phyloP scores from a whole-genome alignment of 2,888 invertebrate genomes.

The Idaea biselata region DNA sequence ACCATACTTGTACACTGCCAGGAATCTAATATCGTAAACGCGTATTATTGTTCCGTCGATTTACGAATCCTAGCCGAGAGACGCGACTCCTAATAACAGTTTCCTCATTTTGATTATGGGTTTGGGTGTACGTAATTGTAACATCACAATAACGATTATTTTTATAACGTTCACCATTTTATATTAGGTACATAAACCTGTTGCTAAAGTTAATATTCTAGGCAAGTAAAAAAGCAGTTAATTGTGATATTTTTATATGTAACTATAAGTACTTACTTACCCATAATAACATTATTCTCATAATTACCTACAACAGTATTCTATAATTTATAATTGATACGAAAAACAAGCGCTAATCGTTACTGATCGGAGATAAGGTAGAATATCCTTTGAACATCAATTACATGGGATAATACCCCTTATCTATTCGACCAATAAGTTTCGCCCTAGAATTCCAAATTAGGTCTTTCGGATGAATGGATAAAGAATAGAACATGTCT shows the following conservation, averaged over 20 bases:
- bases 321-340: too few relatives aligned
- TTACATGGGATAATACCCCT: too few relatives aligned
- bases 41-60: slow-evolving; percentile 9
- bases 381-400: too few relatives aligned
- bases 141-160: background rate
- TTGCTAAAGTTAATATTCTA: background rate
- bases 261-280: too few relatives aligned
- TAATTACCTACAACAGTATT: too few relatives aligned
- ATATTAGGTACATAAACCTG: background rate
- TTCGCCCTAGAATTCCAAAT: too few relatives aligned
- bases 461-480: background rate
- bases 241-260: background rate
- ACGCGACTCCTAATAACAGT: background rate
- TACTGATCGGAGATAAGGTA: too few relatives aligned
- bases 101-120: slow-evolving; percentile 1
- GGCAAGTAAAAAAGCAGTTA: background rate
- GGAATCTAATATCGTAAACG: slow-evolving; percentile 16
- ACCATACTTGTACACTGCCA: slow-evolving; percentile 20
- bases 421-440: too few relatives aligned
- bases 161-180: background rate
- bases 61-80: background rate
- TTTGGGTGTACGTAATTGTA: background rate
- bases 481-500: background rate
- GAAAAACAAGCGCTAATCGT: too few relatives aligned
- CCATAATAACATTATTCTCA: too few relatives aligned